Base-by-base conservation (phyloP, 2,797 vertebrate species). In the Taenioides sp. region DNA sequence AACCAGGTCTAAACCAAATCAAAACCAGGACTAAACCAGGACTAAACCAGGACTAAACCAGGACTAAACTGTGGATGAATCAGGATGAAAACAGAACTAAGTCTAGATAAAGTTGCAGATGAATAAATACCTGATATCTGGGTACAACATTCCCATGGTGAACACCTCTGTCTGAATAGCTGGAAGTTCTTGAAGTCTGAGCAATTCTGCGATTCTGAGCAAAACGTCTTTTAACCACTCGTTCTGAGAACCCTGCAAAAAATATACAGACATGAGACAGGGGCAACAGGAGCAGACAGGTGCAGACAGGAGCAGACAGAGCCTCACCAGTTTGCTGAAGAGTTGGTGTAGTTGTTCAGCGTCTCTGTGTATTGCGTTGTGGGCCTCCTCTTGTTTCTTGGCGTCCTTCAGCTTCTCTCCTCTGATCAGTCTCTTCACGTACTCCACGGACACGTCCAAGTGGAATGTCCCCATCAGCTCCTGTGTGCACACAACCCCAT, bases 371-470 rank as follows among this genome's bases (percentile, higher is more conserved):
- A 98, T 40, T 0, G 71, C 78, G 0, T 1, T 0, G 0, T 90
- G 91, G 55, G 96, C 88, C 25, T 82, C 77, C 63, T 88, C 84
- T 88, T 97, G 96, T 76, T 79, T 86, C 0, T 81, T 73, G 0
- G 68, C 70, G 1, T 90, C 71, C 88, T 89, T 96, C 71, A 97
- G 81, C 23, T 90, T 93, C 7, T 93, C 83, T 57, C 85, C 93
- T 83, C 90, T 96, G 85, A 98, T 87, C 73, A 98, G 93, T 79
- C 93, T 92, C 25, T 6, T 71, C 0, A 97, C 92, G 37, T 97
- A 96, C 28, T 96, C 94, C 1, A 78, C 91, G 14, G 96, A 88
- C 85, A 98, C 87, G 28, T 91, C 90, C 73, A 88, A 4, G 0
- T 98, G 93, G 17, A 98, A 78, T 4, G 63, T 88, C 57, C 89